phyloP scores from a whole-genome alignment of 2,888 invertebrate genomes.

The Panorpa germanica region DNA sequence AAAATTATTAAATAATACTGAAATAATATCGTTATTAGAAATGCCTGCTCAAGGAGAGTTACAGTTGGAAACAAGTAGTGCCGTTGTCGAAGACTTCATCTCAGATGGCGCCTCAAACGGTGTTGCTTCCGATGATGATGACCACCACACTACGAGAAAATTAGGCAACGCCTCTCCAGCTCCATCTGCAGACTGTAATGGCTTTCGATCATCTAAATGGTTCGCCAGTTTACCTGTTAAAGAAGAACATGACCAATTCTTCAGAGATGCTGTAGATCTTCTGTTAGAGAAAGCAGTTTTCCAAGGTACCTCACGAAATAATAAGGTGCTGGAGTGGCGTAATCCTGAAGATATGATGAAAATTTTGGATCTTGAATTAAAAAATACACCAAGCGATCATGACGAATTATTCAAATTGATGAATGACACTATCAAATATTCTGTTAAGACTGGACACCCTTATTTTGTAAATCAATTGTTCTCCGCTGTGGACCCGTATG shows the following conservation, averaged over 20 bases:
- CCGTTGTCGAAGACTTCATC: too few species aligned
- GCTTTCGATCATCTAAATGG: too few species aligned
- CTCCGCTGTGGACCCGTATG: constrained; percentile 70
- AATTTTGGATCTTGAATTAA: constrained; percentile 44
- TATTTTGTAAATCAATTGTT: constrained; percentile 80
- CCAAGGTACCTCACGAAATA: constrained; percentile 45
- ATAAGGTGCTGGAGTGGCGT: constrained; percentile 66
- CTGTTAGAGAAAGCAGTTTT: constrained; percentile 59
- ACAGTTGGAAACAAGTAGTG: too few species aligned
- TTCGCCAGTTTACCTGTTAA: constrained; percentile 43
- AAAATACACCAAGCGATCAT: constrained; percentile 32
- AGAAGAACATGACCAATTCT: constrained; percentile 48
- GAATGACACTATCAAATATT: constrained; percentile 57
- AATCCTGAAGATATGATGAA: constrained; percentile 51
- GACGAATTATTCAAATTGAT: constrained; percentile 49
- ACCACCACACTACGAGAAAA: too few species aligned
- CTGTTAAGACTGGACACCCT: constrained; percentile 80
- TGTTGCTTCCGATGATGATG: too few species aligned
- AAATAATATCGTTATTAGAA: too few species aligned
- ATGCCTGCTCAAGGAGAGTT: too few species aligned
- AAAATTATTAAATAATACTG: too few species aligned
- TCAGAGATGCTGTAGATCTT: constrained; percentile 48
- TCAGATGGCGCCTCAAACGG: too few species aligned
- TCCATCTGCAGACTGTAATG: too few species aligned
- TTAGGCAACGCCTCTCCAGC: too few species aligned